Base-by-base conservation (phyloP, 2,113 vertebrate genomes). In the Bufo bufo region DNA sequence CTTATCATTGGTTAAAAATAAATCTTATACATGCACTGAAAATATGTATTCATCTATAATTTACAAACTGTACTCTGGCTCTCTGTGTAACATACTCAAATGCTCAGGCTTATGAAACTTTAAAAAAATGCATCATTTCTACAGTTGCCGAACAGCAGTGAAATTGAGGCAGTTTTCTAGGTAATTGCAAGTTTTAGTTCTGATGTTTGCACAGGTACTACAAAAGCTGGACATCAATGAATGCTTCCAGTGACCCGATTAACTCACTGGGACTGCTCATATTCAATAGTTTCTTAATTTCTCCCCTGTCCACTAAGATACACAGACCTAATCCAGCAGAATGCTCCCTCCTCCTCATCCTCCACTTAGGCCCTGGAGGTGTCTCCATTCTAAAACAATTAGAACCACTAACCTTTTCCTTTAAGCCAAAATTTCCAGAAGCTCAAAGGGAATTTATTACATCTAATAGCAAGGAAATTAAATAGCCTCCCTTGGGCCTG, bases 341-440 rank as follows among this genome's bases (percentile, higher is more conserved):
- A 52, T 52, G 71, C 43, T 81, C 4, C 77, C 52, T 56, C 63
- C 61, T 81, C 79, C 56, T 66, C 45, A 5, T 79, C 77, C 77
- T 72, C 65, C 56, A 43, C 63, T 72, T 45, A 81, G 56, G 86
- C 86, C 86, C 86, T 87, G 66, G 56, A 87, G 86, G 86, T 82
- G 54, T 87, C 86, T 87, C 86, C 79, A 87, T 87, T 87, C 79
- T 87, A 82, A 82, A 87, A 74, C 86, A 87, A 87, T 87, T 87
- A 87, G 79, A 71, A 87, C 86, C 79, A 75, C 54, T 82, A 82
- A 87, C 86, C 79, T 74, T 87, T 87, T 82, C 52, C 65, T 82
- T 87, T 82, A 87, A 71, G 74, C 79, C 79, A 71, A 59, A 87
- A 82, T 82, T 66, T 87, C 54, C 65, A 87, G 79, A 82, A 87